Percentiles rank a stretch among this genome's conserved stretches.
Conservation (phyloP, 2,113 vertebrate species). For the Sylvia atricapilla region DNA sequence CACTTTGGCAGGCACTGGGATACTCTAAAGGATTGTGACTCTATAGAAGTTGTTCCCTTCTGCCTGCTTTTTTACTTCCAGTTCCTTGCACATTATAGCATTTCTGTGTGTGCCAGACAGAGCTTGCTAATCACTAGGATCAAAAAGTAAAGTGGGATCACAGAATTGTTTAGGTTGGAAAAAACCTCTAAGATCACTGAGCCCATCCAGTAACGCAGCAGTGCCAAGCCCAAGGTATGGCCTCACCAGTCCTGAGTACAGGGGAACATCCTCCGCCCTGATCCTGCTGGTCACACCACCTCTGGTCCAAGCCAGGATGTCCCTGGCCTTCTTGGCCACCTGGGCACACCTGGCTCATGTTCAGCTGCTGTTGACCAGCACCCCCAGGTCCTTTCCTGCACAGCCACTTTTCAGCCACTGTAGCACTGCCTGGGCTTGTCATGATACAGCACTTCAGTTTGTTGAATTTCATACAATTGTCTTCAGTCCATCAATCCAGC, state of each 20-base stretch:
- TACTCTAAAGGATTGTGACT: not conserved
- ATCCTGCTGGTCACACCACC: not conserved
- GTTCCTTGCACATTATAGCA: not conserved
- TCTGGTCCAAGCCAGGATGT: not conserved
- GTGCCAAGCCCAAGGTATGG: not conserved
- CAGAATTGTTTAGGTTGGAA: not conserved
- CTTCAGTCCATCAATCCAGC: too few species aligned
- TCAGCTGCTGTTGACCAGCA: not conserved
- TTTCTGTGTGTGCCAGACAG: not conserved
- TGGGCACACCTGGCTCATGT: not conserved
- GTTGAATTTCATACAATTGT: not conserved
- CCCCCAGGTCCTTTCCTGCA: rapidly evolving
- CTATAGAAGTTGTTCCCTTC: not conserved
- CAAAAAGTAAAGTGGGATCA: not conserved
- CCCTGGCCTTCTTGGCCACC: not conserved
- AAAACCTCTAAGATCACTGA: not conserved
- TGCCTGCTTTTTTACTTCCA: not conserved
- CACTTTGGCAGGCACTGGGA: not conserved
- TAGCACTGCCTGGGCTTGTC: not conserved
- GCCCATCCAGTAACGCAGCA: not conserved
- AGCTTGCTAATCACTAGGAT: not conserved
- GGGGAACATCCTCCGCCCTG: not conserved
- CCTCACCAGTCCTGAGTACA: not conserved
- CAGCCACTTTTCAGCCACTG: not conserved
- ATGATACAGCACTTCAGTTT: not conserved